Evolutionary conservation across 1,140 invertebrate genomes (phyloP), one percentile per base, ranked within the genome.

Genomic region (Drosophila persimilis): DNA sequence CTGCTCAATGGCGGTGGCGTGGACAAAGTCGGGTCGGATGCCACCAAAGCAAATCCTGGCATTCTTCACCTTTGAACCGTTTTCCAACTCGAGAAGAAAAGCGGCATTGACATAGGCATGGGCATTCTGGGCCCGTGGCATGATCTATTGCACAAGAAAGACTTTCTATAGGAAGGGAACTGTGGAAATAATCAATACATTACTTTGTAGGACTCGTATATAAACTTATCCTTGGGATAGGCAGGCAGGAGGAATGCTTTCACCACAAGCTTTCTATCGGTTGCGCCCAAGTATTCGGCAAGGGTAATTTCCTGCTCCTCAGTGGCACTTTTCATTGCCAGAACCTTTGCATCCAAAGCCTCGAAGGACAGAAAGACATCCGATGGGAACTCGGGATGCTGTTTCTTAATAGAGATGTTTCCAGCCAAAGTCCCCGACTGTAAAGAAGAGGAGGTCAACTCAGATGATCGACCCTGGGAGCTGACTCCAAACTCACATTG

Each of bases 31-130:
- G 0, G 93, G 92, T 55, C 92, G 93, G 54, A 97, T 96, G 43
- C 95, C 95, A 0, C 96, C 95, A 79, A 93, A 95, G 6, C 95
- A 93, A 48, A 93, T 91, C 2, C 88, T 67, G 1, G 73, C 73
- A 3, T 17, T 60, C 7, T 73, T 75, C 2, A 91, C 71, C 22
- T 73, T 77, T 0, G 94, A 91, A 0, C 59, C 58, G 0, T 45
- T 6, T 9, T 80, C 73, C 24, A 91, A 15, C 45, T 90, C 79
- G 24, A 96, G 93, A 1, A 24, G 94, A 84, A 98, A 97, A 3
- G 95, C 96, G 5, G 95, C 95, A 90, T 97, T 97, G 0, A 98
- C 95, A 75, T 95, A 94, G 0, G 96, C 96, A 85, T 97, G 96
- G 0, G 96, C 94, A 90, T 97, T 97, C 92, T 96, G 95, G 3